These are phyloP conservation scores for Chloroclystis v-ata DNA, from an alignment of 2,888 invertebrate genomes.

Conservation along the genomic window DNA sequence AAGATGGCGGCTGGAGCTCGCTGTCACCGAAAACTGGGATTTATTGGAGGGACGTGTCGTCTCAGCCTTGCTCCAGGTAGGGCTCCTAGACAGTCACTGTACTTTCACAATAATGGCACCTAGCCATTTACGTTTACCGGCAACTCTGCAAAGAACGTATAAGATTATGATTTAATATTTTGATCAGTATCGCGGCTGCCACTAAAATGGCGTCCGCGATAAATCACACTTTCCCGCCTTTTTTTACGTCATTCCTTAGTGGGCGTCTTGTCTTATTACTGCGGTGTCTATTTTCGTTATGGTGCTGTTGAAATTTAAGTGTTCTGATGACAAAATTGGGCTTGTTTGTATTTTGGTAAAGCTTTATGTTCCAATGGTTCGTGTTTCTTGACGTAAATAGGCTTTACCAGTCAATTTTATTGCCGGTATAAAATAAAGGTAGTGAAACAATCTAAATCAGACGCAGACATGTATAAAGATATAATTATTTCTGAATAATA, in stretches of 20 bases:
- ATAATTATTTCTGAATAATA: no score
- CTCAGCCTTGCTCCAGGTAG: neutral
- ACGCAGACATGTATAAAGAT: no score
- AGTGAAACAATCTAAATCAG: no score
- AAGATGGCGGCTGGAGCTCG: conserved; percentile 27
- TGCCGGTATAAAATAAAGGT: no score
- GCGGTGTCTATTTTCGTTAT: conserved; percentile 47
- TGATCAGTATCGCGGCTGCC: conserved; percentile 37
- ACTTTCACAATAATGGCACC: neutral
- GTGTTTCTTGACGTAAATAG: neutral
- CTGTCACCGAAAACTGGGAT: conserved; percentile 28
- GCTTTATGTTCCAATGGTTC: neutral
- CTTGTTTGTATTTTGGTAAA: conserved; percentile 1
- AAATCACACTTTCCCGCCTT: conserved; percentile 47
- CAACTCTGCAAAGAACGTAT: neutral
- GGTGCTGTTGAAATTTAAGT: conserved; percentile 32
- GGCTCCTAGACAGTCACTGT: conserved; percentile 12
- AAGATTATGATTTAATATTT: conserved; percentile 40
- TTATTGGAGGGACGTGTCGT: conserved; percentile 19
- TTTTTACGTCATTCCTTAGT: conserved; percentile 44
- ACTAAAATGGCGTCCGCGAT: conserved; percentile 45
- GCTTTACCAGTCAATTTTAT: no score
- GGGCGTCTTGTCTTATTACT: conserved; percentile 45
- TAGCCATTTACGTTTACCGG: neutral
- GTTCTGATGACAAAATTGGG: conserved; percentile 38